These are phyloP conservation scores for Meriones unguiculatus DNA, from an alignment of 2,113 vertebrate genomes.

Conservation along the genomic window DNA sequence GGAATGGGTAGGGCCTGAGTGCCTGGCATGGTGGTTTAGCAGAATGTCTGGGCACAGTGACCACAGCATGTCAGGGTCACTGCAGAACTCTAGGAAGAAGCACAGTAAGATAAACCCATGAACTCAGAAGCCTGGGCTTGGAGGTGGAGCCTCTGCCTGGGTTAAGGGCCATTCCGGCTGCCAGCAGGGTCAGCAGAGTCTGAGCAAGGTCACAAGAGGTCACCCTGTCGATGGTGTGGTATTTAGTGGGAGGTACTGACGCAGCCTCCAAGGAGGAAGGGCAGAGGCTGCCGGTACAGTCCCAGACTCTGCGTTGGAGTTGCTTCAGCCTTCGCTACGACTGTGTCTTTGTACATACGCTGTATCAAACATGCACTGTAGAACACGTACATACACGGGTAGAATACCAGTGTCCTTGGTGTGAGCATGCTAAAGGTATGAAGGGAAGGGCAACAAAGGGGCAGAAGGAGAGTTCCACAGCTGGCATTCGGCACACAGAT, in stretches of 20 bases:
- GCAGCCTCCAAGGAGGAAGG: neutral
- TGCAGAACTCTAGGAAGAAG: neutral
- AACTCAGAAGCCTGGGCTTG: neutral
- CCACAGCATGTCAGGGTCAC: neutral
- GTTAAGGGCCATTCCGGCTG: neutral
- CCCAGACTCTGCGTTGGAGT: neutral
- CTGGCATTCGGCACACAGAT: neutral
- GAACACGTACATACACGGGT: neutral
- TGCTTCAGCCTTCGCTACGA: neutral
- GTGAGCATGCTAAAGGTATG: neutral
- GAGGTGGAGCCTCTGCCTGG: neutral
- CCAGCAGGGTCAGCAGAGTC: neutral
- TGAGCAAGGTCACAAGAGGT: neutral
- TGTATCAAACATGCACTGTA: too few species aligned
- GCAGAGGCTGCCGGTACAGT: neutral
- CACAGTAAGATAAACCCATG: neutral
- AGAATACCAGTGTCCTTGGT: neutral
- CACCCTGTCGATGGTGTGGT: too few species aligned
- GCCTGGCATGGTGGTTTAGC: neutral
- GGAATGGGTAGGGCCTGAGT: slow-evolving; percentile 6
- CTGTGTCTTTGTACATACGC: neutral
- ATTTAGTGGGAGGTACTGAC: neutral
- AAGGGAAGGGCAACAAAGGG: neutral
- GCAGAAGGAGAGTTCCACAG: neutral
- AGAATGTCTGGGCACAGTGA: neutral